Percentiles rank a stretch among this genome's conserved stretches.
Conservation (phyloP, 2,797 vertebrate genomes). For the Peromyscus eremicus region DNA sequence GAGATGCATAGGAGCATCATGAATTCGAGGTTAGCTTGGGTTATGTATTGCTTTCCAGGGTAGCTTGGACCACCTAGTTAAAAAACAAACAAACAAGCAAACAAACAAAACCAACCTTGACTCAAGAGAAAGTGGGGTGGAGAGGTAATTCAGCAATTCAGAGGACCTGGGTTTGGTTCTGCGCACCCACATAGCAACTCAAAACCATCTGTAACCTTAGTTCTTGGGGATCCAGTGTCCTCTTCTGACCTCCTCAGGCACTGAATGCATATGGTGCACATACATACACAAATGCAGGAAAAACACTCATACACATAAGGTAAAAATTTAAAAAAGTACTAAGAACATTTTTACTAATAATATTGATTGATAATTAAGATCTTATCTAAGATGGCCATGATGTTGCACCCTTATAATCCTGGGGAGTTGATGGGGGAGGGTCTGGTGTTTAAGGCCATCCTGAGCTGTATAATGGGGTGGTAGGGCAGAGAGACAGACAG, state of each 20-base stretch:
- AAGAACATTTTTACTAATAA: slow-evolving; percentile 29
- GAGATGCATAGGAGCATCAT: background rate
- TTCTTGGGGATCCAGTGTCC: background rate
- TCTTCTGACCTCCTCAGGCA: background rate
- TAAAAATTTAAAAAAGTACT: background rate
- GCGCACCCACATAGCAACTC: background rate
- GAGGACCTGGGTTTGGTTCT: background rate
- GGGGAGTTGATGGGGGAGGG: background rate
- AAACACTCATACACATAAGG: background rate
- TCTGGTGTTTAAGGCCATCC: background rate
- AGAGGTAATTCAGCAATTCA: background rate
- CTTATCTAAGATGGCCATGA: background rate
- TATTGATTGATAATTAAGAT: slow-evolving; percentile 24
- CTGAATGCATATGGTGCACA: background rate
- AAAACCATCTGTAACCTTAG: background rate
- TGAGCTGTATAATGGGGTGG: background rate
- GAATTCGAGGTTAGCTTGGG: background rate
- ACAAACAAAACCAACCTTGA: background rate
- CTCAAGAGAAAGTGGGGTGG: background rate
- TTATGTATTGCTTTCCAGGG: background rate
- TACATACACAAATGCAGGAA: background rate
- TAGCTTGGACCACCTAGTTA: background rate
- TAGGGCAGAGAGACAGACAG: background rate
- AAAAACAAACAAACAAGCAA: no score
- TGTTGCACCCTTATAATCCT: background rate